A percentile compares a stretch with the other conserved stretches of the same genome.
These are phyloP conservation scores for Mythimna loreyi DNA, from an alignment of 2,888 invertebrate species.

Conservation along the genomic window DNA sequence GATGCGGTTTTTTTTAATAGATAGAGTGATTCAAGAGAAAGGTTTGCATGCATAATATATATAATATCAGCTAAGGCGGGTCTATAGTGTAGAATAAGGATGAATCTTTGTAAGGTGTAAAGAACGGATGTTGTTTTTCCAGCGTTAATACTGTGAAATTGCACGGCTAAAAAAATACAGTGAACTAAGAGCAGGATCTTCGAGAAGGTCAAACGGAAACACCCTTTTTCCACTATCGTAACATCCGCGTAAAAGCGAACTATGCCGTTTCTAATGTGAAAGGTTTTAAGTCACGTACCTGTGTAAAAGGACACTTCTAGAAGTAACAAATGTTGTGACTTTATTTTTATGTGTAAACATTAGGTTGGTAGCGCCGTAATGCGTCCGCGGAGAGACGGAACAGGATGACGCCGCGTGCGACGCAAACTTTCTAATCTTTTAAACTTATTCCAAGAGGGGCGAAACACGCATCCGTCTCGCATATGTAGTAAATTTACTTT, in stretches of 20 bases:
- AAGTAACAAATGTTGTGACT: conserved; percentile 59
- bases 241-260: conserved; percentile 52
- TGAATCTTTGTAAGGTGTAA: not conserved
- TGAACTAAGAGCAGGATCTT: conserved; percentile 50
- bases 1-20: too few relatives aligned
- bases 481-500: conserved; percentile 66
- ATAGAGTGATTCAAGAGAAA: too few relatives aligned
- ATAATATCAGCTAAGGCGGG: too few relatives aligned
- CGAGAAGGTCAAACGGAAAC: conserved; percentile 51
- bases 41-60: too few relatives aligned
- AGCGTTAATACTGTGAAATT: not conserved
- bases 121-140: not conserved
- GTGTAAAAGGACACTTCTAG: conserved; percentile 58
- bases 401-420: conserved; percentile 64
- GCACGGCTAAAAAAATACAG: conserved; percentile 42
- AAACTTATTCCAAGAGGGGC: conserved; percentile 74
- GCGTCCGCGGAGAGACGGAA: conserved; percentile 71
- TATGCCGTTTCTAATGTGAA: conserved; percentile 25
- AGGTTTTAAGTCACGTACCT: conserved; percentile 55
- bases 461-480: conserved; percentile 70
- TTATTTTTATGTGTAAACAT: conserved; percentile 70
- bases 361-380: conserved; percentile 66
- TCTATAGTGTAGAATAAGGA: not conserved
- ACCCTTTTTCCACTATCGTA: conserved; percentile 52
- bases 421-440: conserved; percentile 83